Evolutionary conservation across 2,888 invertebrate species (phyloP), one percentile per base, ranked within the genome.

Genomic region (Cyclophora albipunctata): DNA sequence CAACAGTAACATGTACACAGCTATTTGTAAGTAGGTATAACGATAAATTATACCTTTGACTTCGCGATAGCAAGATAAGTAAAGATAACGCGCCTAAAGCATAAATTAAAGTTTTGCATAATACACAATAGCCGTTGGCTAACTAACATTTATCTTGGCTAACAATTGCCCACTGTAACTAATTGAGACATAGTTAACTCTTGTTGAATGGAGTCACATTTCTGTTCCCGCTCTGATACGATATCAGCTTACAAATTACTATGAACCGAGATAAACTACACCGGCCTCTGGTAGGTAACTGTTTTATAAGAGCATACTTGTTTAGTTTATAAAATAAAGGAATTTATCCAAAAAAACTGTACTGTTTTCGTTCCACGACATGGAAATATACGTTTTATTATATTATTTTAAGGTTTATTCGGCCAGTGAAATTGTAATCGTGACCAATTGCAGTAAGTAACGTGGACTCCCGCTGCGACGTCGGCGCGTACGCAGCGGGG

Each of bases 401-500:
- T 69, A 66, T 69, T 73, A 70, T 70, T 66, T 68, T 69, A 60
- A 60, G 66, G 69, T 74, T 77, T 73, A 78, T 75, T 69, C 72
- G 74, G 71, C 68, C 71, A 71, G 74, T 80, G 75, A 73, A 78
- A 76, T 69, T 71, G 73, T 80, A 75, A 77, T 80, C 81, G 78
- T 83, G 81, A 83, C 77, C 80, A 76, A 81, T 78, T 77, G 81
- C 69, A 75, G 73, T 79, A 76, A 74, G 80, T 75, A 76, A 75
- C 66, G 71, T 65, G 66, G 60, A 54, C 63, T 62, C 83, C 78
- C 59, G 80, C 75, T 66, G 84, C 57, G 81, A 63, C 52, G 51
- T 64, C 73, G 71, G 78, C 68, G 74, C 66, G 56, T 62, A 62
- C 81, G 57, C 84, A 73, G 82, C 83, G 69, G 85, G 82, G 65